Percentiles rank a stretch among this genome's conserved stretches.
These are phyloP conservation scores for Pangasianodon gigas DNA, from an alignment of 2,113 vertebrate species.

Conservation along the genomic window DNA sequence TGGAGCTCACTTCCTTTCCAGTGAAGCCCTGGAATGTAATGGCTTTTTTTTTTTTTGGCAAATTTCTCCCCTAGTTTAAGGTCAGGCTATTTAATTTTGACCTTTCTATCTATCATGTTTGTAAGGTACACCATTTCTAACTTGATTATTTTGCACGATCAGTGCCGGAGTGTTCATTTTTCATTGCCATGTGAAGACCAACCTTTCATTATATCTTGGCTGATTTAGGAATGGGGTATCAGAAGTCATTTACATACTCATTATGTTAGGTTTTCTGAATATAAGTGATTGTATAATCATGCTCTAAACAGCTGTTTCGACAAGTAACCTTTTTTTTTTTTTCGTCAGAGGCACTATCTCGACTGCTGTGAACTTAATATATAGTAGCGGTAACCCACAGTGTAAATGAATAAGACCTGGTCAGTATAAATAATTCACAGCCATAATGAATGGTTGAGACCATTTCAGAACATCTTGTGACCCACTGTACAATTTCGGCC, in stretches of 20 bases:
- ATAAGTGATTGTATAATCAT: background rate
- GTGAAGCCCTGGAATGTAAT: conserved; percentile 16
- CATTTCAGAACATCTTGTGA: background rate
- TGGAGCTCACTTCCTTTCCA: background rate
- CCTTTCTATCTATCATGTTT: conserved; percentile 17
- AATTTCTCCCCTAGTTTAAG: conserved; percentile 6
- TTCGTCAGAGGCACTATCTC: background rate
- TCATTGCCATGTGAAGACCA: background rate
- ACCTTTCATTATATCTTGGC: background rate
- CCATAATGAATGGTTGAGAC: conserved; percentile 10
- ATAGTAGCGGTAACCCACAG: background rate
- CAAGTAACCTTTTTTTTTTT: background rate
- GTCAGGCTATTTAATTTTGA: conserved; percentile 19
- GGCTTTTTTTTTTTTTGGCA: background rate
- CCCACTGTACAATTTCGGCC: background rate
- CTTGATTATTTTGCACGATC: background rate
- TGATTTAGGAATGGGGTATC: background rate
- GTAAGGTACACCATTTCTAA: background rate
- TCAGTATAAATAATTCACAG: conserved; percentile 39
- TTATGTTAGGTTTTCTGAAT: background rate
- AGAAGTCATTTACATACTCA: background rate
- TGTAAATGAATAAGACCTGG: background rate
- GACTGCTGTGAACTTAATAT: background rate
- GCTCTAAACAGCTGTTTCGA: background rate
- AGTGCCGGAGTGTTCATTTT: background rate